Evolutionary conservation across 92 coral and sea anemone genomes (phyloP), one percentile per base, ranked within the genome.

Genomic region (Plumapathes pennacea): DNA sequence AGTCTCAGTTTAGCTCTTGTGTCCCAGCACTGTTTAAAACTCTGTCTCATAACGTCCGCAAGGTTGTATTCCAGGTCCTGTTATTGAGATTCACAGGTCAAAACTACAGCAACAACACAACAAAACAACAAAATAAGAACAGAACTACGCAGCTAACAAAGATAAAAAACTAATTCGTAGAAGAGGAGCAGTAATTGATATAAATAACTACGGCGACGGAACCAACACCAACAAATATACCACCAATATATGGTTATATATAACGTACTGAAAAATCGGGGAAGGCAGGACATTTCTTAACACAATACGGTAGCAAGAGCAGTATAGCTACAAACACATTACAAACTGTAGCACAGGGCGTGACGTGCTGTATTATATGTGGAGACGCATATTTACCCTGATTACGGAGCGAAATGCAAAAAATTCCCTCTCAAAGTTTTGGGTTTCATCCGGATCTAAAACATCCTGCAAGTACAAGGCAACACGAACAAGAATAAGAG

Each of bases 11-110:
- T 94, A 46, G 99, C 96, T 45, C 89, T 78, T 32, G 96, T 94
- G 72, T 94, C 99, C 85, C 96, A 85, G 27, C 99, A 94, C 66
- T 94, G 99, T 76, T 85, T 90, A 46, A 94, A 94, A 47, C 99
- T 94, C 49, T 94, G 96, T 36, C 96, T 67, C 58, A 94, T 62
- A 24, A 94, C 99, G 48, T 88, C 96, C 58, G 99, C 96, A 30
- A 94, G 66, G 39, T 85, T 86, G 62, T 84, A 62, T 67, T 94
- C 99, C 30, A 94, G 41, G 38, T 84, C 91, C 99, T 94, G 71
- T n/a, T n/a, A n/a, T n/a, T n/a, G n/a, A n/a, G n/a, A n/a, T n/a
- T n/a, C n/a, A n/a, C n/a, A n/a, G n/a, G n/a, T n/a, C n/a, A n/a
- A n/a, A n/a, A n/a, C n/a, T n/a, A n/a, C n/a, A n/a, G 9, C 21